Evolutionary conservation across 1,140 invertebrate species (phyloP).

Genomic region (Drosophila sp.): DNA sequence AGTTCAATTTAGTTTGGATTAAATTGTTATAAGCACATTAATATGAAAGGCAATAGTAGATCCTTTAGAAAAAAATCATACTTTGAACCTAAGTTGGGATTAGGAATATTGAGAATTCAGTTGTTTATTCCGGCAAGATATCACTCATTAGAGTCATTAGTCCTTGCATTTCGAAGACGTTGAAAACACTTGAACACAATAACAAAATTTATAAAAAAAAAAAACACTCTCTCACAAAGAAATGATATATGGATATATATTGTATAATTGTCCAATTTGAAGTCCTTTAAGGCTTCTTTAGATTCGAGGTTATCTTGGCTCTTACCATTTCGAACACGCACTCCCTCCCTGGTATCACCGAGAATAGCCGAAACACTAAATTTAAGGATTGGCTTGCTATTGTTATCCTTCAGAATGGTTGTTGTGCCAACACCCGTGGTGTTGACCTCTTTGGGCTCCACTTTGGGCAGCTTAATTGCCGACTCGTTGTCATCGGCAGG

Average conservation of each 20-base stretch:
- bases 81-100: too few relatives aligned
- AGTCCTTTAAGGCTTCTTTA: too few relatives aligned
- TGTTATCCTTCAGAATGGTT: slow-evolving; percentile 82
- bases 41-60: too few relatives aligned
- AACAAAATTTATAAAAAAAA: neutral
- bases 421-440: slow-evolving; percentile 34
- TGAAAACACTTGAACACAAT: neutral
- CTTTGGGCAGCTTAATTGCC: slow-evolving; percentile 72
- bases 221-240: neutral
- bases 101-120: too few relatives aligned
- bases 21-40: too few relatives aligned
- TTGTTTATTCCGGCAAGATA: too few relatives aligned
- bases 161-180: too few relatives aligned
- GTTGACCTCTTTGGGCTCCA: slow-evolving; percentile 62
- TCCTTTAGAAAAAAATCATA: too few relatives aligned
- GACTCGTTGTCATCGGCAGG: slow-evolving; percentile 40
- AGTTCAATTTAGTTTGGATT: too few relatives aligned
- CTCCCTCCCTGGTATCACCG: slow-evolving; percentile 85
- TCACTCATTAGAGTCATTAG: too few relatives aligned
- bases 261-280: neutral
- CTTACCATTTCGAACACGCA: slow-evolving; percentile 83
- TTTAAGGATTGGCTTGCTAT: slow-evolving; percentile 91
- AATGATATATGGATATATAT: neutral
- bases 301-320: neutral
- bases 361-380: slow-evolving; percentile 96